Evolutionary conservation across 2,113 vertebrate genomes (phyloP).

Genomic region (Haemorhous mexicanus): DNA sequence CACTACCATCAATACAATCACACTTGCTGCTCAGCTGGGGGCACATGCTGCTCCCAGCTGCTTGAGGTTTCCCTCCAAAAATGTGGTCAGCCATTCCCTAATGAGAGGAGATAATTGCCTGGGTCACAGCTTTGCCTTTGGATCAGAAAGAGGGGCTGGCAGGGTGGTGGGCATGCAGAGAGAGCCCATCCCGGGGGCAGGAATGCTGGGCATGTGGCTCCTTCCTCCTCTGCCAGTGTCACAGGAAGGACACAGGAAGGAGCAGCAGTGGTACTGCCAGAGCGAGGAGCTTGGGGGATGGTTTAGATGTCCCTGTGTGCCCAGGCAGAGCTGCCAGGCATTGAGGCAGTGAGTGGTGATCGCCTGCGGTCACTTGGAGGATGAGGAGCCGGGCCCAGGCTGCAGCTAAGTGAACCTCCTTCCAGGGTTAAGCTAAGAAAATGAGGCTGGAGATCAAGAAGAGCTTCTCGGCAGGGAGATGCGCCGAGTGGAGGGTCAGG

Average conservation of each 20-base stretch:
- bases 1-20: fast-evolving
- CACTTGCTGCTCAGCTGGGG: fast-evolving
- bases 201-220: not conserved
- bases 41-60: not conserved
- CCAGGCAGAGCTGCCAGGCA: too few relatives aligned
- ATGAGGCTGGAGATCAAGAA: not conserved
- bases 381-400: not conserved
- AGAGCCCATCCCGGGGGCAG: fast-evolving
- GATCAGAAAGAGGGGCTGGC: not conserved
- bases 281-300: fast-evolving
- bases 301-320: fast-evolving
- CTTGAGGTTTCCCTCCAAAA: not conserved
- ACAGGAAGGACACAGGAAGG: not conserved
- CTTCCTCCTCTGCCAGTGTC: fast-evolving
- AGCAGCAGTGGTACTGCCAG: not conserved
- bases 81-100: not conserved
- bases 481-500: fast-evolving
- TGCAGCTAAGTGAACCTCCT: not conserved
- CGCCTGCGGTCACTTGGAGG: fast-evolving
- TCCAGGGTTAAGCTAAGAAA: not conserved
- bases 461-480: not conserved
- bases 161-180: fast-evolving
- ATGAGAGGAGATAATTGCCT: not conserved
- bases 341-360: fast-evolving
- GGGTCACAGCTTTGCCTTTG: fast-evolving